These are phyloP conservation scores for Acromyrmex charruanus DNA, from an alignment of 1,140 invertebrate species.

Conservation along the genomic window DNA sequence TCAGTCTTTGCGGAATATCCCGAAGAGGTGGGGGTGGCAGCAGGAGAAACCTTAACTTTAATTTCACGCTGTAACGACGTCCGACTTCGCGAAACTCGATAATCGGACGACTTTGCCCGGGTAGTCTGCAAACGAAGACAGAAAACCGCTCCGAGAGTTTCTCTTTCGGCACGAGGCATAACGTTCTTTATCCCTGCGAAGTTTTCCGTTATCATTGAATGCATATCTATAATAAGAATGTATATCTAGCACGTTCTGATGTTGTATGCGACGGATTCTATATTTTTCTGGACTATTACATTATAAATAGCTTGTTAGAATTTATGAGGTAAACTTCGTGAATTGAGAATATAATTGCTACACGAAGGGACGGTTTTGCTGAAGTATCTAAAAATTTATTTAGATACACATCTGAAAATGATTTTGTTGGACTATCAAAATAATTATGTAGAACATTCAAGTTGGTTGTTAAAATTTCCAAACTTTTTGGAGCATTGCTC, in stretches of 20 bases:
- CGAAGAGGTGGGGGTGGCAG: neutral
- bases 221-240: neutral
- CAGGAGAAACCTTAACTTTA: conserved; percentile 43
- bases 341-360: neutral
- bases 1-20: conserved; percentile 56
- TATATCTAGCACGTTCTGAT: neutral
- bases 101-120: conserved; percentile 50
- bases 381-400: too few species aligned
- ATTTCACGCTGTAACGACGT: conserved; percentile 70
- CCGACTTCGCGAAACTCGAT: conserved; percentile 45
- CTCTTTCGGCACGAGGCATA: conserved; percentile 34
- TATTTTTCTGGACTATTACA: neutral
- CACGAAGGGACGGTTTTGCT: too few species aligned
- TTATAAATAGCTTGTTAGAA: neutral
- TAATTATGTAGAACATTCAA: too few species aligned
- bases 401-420: too few species aligned
- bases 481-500: too few species aligned
- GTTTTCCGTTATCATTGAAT: conserved; percentile 16
- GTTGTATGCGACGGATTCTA: neutral
- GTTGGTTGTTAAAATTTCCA: too few species aligned
- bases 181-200: neutral
- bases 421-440: too few species aligned
- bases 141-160: conserved; percentile 52
- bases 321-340: neutral
- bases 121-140: conserved; percentile 40